Evolutionary conservation across 1,140 invertebrate species (phyloP).

Genomic region (Leptoteleia sp.): DNA sequence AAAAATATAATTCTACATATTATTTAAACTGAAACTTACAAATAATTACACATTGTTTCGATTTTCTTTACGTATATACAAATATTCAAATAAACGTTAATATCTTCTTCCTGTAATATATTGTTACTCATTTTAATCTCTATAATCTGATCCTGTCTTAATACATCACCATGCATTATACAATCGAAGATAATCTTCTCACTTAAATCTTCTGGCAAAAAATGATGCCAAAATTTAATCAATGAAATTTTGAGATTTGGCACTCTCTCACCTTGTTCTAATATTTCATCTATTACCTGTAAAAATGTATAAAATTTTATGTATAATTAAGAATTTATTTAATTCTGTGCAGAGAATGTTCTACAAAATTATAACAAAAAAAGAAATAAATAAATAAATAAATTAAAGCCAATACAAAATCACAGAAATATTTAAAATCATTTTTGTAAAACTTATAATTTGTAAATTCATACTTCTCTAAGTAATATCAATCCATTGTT

Average conservation of each 20-base stretch:
- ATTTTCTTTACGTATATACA: not conserved
- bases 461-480: no score
- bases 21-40: slow-evolving; percentile 30
- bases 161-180: slow-evolving; percentile 68
- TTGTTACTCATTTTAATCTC: slow-evolving; percentile 25
- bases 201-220: slow-evolving; percentile 11
- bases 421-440: no score
- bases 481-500: no score
- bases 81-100: no score
- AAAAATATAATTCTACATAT: no score
- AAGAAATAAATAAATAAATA: no score
- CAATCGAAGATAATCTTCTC: slow-evolving; percentile 63
- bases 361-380: slow-evolving; percentile 2
- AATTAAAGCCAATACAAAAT: no score
- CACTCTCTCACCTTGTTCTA: slow-evolving; percentile 65
- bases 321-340: no score
- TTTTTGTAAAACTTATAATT: no score
- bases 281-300: slow-evolving; percentile 66
- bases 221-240: slow-evolving; percentile 33
- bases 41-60: slow-evolving; percentile 6
- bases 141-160: slow-evolving; percentile 29
- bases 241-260: slow-evolving; percentile 68
- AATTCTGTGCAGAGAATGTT: no score
- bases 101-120: slow-evolving; percentile 7
- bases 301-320: slow-evolving; percentile 9